A percentile compares a stretch with the other conserved stretches of the same genome.
Conservation (phyloP, 2,113 vertebrate species). For the Pungitius pungitius region DNA sequence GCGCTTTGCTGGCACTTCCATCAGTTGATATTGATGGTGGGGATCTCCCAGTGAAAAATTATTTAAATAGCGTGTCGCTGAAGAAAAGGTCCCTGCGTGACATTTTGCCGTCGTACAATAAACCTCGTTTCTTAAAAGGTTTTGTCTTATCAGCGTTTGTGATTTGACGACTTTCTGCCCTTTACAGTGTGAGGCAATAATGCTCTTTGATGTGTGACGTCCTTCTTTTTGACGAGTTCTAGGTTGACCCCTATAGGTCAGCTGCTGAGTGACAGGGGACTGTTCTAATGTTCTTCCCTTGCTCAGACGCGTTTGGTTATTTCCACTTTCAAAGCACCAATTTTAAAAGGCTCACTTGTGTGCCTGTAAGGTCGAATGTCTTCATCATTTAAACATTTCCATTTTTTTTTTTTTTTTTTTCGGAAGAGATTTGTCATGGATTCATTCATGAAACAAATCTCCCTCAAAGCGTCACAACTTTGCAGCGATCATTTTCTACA, state of each 20-base stretch:
- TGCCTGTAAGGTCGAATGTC: background rate
- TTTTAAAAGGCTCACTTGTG: background rate
- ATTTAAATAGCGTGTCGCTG: conserved; percentile 14
- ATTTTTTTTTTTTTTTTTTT: background rate
- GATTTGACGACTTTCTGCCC: background rate
- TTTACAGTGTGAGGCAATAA: no score
- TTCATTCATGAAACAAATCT: conserved; percentile 59
- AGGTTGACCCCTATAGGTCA: background rate
- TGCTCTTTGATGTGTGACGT: background rate
- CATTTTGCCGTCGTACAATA: conserved; percentile 10
- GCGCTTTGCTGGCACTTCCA: background rate
- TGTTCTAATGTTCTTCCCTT: background rate
- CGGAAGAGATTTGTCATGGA: conserved; percentile 50
- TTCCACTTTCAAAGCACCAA: background rate
- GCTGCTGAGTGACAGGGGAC: background rate
- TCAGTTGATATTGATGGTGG: background rate
- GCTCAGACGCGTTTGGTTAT: background rate
- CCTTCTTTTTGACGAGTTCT: background rate
- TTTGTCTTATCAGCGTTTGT: background rate
- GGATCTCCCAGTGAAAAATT: conserved; percentile 25
- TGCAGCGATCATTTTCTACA: conserved; percentile 33
- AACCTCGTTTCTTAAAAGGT: background rate
- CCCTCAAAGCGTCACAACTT: conserved; percentile 13
- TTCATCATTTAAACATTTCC: conserved; percentile 8
- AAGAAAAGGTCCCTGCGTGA: conserved; percentile 25